phyloP scores from a whole-genome alignment of 2,888 invertebrate species.

The Brenthis ino region DNA sequence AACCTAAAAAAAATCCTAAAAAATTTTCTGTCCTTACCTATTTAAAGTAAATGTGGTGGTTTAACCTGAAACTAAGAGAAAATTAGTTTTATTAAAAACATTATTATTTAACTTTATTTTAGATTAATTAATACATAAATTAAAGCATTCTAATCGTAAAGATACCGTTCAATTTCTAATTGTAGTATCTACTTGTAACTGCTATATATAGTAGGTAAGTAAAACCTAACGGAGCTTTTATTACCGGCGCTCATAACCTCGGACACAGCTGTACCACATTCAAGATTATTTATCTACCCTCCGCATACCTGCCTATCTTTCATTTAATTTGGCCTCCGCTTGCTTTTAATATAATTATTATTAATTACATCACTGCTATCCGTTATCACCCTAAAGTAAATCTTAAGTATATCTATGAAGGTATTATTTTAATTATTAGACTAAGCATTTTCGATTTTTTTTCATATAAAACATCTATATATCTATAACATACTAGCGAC shows the following conservation, averaged over 20 bases:
- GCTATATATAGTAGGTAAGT: conserved; percentile 3
- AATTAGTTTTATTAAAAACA: no score
- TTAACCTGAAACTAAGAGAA: no score
- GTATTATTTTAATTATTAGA: no score
- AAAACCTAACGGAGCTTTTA: conserved; percentile 28
- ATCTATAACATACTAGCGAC: no score
- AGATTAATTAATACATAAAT: no score
- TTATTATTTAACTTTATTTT: no score
- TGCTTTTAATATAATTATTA: conserved; percentile 31
- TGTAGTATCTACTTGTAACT: not conserved
- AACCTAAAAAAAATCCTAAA: no score
- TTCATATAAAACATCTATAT: no score
- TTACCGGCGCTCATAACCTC: conserved; percentile 32
- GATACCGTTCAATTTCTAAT: no score
- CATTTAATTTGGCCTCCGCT: conserved; percentile 37
- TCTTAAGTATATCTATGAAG: conserved; percentile 4
- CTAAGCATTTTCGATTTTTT: not conserved
- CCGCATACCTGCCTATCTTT: conserved; percentile 30
- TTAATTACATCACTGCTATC: conserved; percentile 22
- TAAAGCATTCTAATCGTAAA: no score
- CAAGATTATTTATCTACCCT: conserved; percentile 36
- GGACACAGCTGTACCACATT: conserved; percentile 33
- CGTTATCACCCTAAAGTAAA: conserved; percentile 26
- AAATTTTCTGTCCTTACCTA: no score
- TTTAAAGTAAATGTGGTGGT: no score